Percentiles rank a stretch among this genome's conserved stretches.
These are phyloP conservation scores for Rhadina sibilatrix DNA, from an alignment of 2,113 vertebrate species.

Conservation along the genomic window DNA sequence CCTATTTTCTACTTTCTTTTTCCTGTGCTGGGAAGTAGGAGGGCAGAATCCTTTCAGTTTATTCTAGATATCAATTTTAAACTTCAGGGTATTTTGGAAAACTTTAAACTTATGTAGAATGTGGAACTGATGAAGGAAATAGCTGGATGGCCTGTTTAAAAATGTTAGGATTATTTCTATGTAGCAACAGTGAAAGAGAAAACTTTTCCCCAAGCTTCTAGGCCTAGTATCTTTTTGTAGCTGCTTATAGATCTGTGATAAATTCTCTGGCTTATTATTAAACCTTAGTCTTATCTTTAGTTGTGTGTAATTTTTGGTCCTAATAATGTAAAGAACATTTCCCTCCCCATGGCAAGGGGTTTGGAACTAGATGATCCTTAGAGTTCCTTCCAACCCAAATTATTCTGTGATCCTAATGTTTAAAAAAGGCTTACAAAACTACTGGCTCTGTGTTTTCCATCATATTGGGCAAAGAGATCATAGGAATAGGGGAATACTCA, in stretches of 20 bases:
- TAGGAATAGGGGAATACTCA: not conserved
- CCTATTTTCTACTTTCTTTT: not conserved
- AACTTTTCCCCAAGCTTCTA: constrained; percentile 12
- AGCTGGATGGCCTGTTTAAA: not conserved
- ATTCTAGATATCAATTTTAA: not conserved
- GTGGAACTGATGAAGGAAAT: not conserved
- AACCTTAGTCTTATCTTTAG: not conserved
- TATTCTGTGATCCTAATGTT: not conserved
- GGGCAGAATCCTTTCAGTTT: not conserved
- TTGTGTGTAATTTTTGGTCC: constrained; percentile 38
- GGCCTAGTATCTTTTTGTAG: constrained; percentile 32
- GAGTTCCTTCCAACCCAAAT: not conserved
- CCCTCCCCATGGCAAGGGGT: not conserved
- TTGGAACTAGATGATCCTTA: not conserved
- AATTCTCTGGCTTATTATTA: constrained; percentile 35
- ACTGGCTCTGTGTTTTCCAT: not conserved
- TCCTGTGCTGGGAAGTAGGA: not conserved
- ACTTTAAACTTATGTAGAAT: not conserved
- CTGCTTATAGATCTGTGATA: constrained; percentile 42
- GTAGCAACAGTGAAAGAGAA: not conserved
- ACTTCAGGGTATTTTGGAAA: not conserved
- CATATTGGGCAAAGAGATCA: not conserved
- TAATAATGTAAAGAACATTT: not conserved
- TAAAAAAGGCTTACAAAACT: not conserved
- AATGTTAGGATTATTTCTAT: not conserved